Conservation (phyloP, 2,888 invertebrate genomes). For the Lottia scabra region DNA sequence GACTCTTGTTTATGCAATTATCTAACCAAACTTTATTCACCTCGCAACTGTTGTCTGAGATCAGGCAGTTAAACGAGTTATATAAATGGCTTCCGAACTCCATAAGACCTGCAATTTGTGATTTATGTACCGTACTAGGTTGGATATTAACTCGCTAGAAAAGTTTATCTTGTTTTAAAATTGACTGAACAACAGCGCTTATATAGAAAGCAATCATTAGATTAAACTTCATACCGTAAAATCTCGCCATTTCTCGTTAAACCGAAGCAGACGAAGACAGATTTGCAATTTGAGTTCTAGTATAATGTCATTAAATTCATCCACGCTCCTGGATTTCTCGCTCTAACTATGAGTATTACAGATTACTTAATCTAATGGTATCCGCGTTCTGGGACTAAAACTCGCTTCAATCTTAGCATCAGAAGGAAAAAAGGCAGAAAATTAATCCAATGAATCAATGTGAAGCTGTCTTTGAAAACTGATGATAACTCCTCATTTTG, state of each 20-base stretch:
- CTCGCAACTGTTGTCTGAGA: no score
- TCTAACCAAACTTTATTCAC: no score
- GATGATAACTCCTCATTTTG: slow-evolving; percentile 3
- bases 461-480: slow-evolving; percentile 1
- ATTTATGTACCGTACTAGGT: neutral
- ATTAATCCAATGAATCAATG: neutral
- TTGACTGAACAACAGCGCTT: neutral
- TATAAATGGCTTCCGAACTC: no score
- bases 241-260: slow-evolving; percentile 2
- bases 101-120: neutral
- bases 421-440: neutral
- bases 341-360: neutral
- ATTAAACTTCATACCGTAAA: slow-evolving; percentile 6
- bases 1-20: no score
- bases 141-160: neutral
- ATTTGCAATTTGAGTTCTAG: neutral
- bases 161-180: slow-evolving; percentile 1
- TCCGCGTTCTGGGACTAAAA: neutral
- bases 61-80: no score
- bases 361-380: slow-evolving; percentile 4
- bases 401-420: neutral
- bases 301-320: slow-evolving; percentile 4
- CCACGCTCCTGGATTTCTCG: neutral
- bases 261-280: slow-evolving; percentile 4
- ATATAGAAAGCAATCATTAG: slow-evolving; percentile 6